Conservation (phyloP, 2,888 invertebrate genomes). For the Sinotaia quadrata region DNA sequence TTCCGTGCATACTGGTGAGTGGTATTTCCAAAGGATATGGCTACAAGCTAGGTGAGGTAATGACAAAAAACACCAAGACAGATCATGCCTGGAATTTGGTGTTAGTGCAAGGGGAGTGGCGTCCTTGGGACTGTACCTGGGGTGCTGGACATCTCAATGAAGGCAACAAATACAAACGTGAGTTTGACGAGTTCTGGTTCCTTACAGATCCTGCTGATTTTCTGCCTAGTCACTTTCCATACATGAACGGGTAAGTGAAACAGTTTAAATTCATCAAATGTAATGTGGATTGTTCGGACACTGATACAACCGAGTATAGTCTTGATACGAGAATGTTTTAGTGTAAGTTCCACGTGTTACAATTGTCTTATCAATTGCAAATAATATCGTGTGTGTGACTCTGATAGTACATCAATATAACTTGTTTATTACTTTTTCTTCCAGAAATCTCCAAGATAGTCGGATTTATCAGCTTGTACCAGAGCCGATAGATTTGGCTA, state of each 20-base stretch:
- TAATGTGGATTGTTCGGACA: too few relatives aligned
- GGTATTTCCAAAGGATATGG: conserved; percentile 17
- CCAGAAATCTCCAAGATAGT: too few relatives aligned
- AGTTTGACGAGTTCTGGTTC: conserved; percentile 17
- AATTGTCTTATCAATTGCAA: too few relatives aligned
- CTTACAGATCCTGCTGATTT: conserved; percentile 8
- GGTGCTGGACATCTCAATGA: conserved; percentile 4
- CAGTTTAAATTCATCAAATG: too few relatives aligned
- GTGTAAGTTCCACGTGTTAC: too few relatives aligned
- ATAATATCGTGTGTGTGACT: too few relatives aligned
- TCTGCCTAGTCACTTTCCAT: conserved; percentile 12
- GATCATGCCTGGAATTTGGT: conserved; percentile 20
- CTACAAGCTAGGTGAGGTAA: conserved; percentile 7
- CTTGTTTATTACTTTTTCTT: too few relatives aligned
- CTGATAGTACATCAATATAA: too few relatives aligned
- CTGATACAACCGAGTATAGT: too few relatives aligned
- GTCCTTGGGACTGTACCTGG: conserved; percentile 12
- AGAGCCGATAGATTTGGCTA: neutral
- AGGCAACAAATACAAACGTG: neutral
- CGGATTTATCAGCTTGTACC: conserved; percentile 2
- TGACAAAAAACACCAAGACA: neutral
- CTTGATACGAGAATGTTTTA: too few relatives aligned
- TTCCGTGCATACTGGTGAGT: neutral
- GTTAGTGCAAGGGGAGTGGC: conserved; percentile 18
- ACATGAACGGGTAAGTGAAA: conserved; percentile 4